Base-by-base conservation (phyloP, 2,888 invertebrate genomes). In the Xestia ashworthii region DNA sequence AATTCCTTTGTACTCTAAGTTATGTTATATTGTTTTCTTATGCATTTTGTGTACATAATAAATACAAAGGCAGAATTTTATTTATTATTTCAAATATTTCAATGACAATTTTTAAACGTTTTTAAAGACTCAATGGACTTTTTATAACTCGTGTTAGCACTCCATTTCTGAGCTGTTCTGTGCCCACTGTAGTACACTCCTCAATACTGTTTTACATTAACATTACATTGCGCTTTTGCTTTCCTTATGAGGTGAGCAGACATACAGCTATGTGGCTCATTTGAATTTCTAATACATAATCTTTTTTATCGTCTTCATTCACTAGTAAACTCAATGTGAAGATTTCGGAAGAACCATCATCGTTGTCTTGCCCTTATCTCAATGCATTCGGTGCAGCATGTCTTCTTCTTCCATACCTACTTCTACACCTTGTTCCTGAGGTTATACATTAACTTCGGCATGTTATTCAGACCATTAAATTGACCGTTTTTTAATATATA, bases 191-290 rank as follows among this genome's bases (percentile, higher is more conserved):
- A 73, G 48, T 44, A 73, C 72, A 68, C 66, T 75, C 81, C 71
- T 80, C 80, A 80, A 66, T 83, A 70, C 80, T 71, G 46, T 16
- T 83, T 71, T 46, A 74, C 84, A 84, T 83, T 74, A 50, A 80
- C 73, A 76, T 84, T 62, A 46, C 71, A 77, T 81, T 32, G 25
- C 67, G 77, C 81, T 83, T 62, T 81, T 83, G 78, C 84, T 83
- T 83, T 81, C 84, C 74, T 70, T 77, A 74, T 62, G 58, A 71
- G 80, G 70, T 64, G 53, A 71, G 73, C 65, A 74, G 74, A 60
- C 41, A 11, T 22, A 32, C 32, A 72, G 65, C 14, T 58, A 41
- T 69, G 50, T 69, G 38, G 58, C 62, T 55, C 44, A 60, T 53
- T 50, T 48, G 3, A 58, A 41, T 58, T 14, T 76, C 6, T 19